Evolutionary conservation across 1,140 invertebrate species (phyloP).

Genomic region (Pseudomyrmex sp.): DNA sequence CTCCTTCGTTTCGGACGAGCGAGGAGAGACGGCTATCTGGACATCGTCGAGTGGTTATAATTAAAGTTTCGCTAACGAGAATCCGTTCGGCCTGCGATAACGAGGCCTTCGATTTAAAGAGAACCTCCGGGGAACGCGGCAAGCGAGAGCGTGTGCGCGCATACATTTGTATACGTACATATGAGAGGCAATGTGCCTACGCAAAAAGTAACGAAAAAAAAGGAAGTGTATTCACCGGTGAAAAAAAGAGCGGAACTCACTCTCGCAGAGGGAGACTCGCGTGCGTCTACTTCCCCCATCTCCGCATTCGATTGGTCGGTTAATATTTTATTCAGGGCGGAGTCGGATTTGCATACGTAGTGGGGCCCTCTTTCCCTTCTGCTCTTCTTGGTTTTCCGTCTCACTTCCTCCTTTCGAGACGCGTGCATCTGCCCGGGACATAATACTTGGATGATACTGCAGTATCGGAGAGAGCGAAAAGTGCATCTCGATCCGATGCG

Average conservation of each 20-base stretch:
- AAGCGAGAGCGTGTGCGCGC: constrained; percentile 37
- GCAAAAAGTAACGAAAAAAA: constrained; percentile 51
- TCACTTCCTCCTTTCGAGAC: constrained; percentile 37
- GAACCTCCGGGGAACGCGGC: constrained; percentile 50
- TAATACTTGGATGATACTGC: constrained; percentile 67
- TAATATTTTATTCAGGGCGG: constrained; percentile 80
- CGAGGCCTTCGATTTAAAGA: constrained; percentile 76
- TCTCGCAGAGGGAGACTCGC: constrained; percentile 61
- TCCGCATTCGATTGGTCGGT: constrained; percentile 72
- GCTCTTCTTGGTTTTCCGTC: constrained; percentile 27
- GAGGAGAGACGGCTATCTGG: constrained; percentile 63
- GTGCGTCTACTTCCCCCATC: constrained; percentile 62
- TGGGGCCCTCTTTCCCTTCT: constrained; percentile 40
- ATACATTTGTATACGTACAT: constrained; percentile 49
- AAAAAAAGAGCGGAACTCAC: constrained; percentile 30
- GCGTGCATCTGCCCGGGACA: constrained; percentile 71
- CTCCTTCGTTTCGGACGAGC: constrained; percentile 33
- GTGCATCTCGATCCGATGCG: constrained; percentile 30
- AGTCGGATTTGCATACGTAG: constrained; percentile 78
- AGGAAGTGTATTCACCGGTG: constrained; percentile 39
- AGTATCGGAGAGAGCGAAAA: constrained; percentile 38
- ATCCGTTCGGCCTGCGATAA: constrained; percentile 73
- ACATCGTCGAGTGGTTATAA: constrained; percentile 71
- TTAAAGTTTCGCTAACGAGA: constrained; percentile 77
- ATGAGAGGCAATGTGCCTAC: constrained; percentile 29